Conservation (phyloP, 2,888 invertebrate species). For the Pasiphila rectangulata region DNA sequence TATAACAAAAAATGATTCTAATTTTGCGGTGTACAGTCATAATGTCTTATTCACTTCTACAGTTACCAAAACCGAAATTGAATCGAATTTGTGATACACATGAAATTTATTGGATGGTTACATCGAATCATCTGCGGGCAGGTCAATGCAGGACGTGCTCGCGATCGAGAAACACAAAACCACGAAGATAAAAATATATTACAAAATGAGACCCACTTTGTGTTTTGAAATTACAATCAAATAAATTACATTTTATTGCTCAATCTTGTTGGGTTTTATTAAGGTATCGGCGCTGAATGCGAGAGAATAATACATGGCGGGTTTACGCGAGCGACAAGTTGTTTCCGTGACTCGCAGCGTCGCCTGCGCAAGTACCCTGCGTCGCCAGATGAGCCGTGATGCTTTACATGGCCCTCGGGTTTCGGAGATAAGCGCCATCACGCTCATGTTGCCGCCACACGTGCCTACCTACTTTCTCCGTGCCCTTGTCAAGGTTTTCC, state of each 20-base stretch:
- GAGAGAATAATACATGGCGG: slow-evolving; percentile 76
- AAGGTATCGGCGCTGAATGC: slow-evolving; percentile 77
- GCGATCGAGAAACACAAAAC: slow-evolving; percentile 73
- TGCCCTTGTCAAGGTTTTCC: slow-evolving; percentile 35
- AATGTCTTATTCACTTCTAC: slow-evolving; percentile 65
- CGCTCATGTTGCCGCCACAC: slow-evolving; percentile 57
- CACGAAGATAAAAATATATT: slow-evolving; percentile 79
- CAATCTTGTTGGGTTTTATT: slow-evolving; percentile 81
- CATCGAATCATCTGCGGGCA: slow-evolving; percentile 57
- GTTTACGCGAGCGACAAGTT: slow-evolving; percentile 73
- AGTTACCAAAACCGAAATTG: slow-evolving; percentile 58
- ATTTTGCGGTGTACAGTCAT: slow-evolving; percentile 52
- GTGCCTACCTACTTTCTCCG: slow-evolving; percentile 48
- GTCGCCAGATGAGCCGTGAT: slow-evolving; percentile 57
- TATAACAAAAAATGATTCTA: slow-evolving; percentile 32
- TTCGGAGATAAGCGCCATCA: slow-evolving; percentile 70
- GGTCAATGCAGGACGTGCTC: slow-evolving; percentile 63
- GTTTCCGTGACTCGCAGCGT: too few species aligned
- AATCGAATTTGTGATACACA: slow-evolving; percentile 56
- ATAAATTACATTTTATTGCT: slow-evolving; percentile 82
- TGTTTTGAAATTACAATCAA: slow-evolving; percentile 81
- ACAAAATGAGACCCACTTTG: slow-evolving; percentile 79
- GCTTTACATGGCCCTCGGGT: slow-evolving; percentile 67
- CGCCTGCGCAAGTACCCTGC: slow-evolving; percentile 41
- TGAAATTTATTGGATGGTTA: slow-evolving; percentile 59